A percentile compares a stretch with the other conserved stretches of the same genome.
phyloP scores from a whole-genome alignment of 2,888 invertebrate genomes.

The Hyposoter didymator region DNA sequence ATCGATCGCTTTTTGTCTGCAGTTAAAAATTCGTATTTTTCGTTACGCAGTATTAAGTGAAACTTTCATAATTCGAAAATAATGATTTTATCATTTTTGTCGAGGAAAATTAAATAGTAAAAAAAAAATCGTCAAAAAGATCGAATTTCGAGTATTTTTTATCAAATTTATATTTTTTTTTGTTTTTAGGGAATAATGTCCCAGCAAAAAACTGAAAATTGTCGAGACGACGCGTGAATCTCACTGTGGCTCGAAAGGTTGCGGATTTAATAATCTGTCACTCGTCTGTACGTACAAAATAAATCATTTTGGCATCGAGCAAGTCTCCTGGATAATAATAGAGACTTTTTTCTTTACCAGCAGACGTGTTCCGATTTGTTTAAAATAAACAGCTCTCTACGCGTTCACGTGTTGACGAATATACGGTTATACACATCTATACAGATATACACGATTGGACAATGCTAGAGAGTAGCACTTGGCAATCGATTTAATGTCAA shows the following conservation, averaged over 20 bases:
- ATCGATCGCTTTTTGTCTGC: too few relatives aligned
- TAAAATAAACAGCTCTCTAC: constrained; percentile 18
- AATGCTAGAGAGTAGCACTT: constrained; percentile 38
- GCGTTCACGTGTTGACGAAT: neutral
- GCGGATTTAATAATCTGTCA: constrained; percentile 20
- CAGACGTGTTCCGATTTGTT: constrained; percentile 34
- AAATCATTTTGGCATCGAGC: constrained; percentile 33
- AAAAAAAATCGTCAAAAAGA: too few relatives aligned
- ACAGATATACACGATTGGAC: neutral
- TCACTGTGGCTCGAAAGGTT: neutral
- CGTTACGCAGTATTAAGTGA: too few relatives aligned
- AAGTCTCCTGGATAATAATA: constrained; percentile 53
- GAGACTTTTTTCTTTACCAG: constrained; percentile 27
- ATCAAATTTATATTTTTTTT: too few relatives aligned
- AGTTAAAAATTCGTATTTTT: too few relatives aligned
- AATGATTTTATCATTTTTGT: too few relatives aligned
- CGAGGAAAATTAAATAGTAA: too few relatives aligned
- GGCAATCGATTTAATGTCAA: constrained; percentile 57
- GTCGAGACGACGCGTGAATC: neutral
- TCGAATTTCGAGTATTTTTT: too few relatives aligned
- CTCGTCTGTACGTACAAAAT: neutral
- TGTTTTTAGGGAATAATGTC: too few relatives aligned
- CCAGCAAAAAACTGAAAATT: neutral
- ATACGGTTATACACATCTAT: neutral
- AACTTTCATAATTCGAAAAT: too few relatives aligned